A percentile compares a stretch with the other conserved stretches of the same genome.
phyloP scores from a whole-genome alignment of 92 coral and sea anemone species.

The Virgularia gustaviana region DNA sequence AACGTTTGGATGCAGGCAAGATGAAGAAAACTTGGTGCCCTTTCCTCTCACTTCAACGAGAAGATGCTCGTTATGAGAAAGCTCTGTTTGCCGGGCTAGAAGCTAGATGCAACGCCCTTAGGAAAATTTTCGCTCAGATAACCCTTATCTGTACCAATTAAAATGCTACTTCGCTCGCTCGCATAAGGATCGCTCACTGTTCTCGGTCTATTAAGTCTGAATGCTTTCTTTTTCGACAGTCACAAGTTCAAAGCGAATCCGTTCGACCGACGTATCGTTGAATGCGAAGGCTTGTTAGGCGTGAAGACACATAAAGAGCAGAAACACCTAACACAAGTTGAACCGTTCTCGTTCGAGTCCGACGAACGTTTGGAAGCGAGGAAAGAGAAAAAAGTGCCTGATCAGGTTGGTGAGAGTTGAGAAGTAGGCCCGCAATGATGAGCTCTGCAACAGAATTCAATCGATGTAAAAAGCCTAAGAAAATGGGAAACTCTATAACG shows the following conservation, averaged over 20 bases:
- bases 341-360: conserved; percentile 72
- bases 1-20: too few relatives aligned
- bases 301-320: conserved; percentile 60
- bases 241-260: conserved; percentile 93
- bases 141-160: too few relatives aligned
- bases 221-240: conserved; percentile 37
- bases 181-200: too few relatives aligned
- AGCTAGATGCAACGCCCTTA: too few relatives aligned
- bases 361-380: conserved; percentile 67
- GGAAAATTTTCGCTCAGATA: too few relatives aligned
- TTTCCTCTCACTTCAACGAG: too few relatives aligned
- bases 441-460: conserved; percentile 6
- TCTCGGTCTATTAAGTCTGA: neutral
- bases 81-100: too few relatives aligned
- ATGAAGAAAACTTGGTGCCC: too few relatives aligned
- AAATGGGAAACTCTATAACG: neutral
- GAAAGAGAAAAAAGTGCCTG: conserved; percentile 51
- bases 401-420: neutral
- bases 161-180: too few relatives aligned
- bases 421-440: too few relatives aligned
- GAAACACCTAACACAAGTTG: conserved; percentile 63
- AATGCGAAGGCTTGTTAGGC: conserved; percentile 75
- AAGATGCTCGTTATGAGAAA: too few relatives aligned
- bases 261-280: conserved; percentile 82
- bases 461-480: neutral